Evolutionary conservation across 2,888 invertebrate genomes (phyloP).

Genomic region (Drosophila nr. perissopoda): DNA sequence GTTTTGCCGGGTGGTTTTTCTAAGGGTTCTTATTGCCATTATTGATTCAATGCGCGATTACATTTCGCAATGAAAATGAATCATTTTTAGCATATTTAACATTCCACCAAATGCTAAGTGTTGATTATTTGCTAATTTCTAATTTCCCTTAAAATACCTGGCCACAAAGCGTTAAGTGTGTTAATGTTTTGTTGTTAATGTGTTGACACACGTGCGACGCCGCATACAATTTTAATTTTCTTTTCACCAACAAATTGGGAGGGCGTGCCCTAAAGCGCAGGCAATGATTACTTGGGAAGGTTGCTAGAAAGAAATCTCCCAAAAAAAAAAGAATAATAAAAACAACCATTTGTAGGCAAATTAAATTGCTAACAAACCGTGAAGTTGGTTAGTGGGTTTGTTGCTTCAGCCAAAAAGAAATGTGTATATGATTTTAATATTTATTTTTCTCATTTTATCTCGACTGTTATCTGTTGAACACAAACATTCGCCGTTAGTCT

Average conservation of each 20-base stretch:
- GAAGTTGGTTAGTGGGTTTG: conserved; percentile 72
- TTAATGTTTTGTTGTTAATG: conserved; percentile 47
- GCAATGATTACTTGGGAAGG: conserved; percentile 28
- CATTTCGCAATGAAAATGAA: neutral
- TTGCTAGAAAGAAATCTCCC: conserved; percentile 38
- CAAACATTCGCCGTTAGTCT: conserved; percentile 46
- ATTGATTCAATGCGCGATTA: conserved; percentile 33
- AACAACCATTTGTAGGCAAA: conserved; percentile 73
- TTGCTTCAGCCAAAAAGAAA: conserved; percentile 34
- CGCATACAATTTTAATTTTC: conserved; percentile 49
- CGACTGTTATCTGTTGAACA: conserved; percentile 38
- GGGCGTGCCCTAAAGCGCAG: conserved; percentile 46
- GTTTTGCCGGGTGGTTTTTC: conserved; percentile 34
- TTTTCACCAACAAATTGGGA: conserved; percentile 47
- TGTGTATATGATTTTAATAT: conserved; percentile 11
- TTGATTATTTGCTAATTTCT: conserved; percentile 16
- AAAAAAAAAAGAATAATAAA: conserved; percentile 26
- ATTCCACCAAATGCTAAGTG: neutral
- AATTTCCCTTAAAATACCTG: neutral
- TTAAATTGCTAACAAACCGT: conserved; percentile 77
- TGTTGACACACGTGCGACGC: conserved; percentile 63
- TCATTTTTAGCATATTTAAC: neutral
- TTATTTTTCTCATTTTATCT: conserved; percentile 19
- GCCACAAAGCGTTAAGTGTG: conserved; percentile 58
- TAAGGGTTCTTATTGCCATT: conserved; percentile 29